Conservation (phyloP, 2,113 vertebrate species). For the Halcyon senegalensis region DNA sequence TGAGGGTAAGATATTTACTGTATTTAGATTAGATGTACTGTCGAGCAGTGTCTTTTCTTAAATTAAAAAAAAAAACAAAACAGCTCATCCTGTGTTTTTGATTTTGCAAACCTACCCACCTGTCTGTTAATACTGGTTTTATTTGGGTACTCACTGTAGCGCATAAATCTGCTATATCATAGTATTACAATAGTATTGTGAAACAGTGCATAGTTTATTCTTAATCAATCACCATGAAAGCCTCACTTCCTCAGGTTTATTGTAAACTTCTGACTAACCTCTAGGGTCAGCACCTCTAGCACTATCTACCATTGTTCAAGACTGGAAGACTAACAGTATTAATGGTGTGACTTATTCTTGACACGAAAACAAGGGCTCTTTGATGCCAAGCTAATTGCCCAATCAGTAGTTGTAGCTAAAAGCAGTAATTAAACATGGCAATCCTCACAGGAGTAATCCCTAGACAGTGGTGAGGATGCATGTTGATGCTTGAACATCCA, state of each 20-base stretch:
- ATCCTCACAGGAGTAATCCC: background rate
- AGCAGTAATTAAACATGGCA: background rate
- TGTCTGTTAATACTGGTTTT: background rate
- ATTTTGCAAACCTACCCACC: background rate
- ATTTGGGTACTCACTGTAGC: background rate
- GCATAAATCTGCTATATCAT: background rate
- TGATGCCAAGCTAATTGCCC: background rate
- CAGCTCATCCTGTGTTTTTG: background rate
- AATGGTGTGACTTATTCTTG: background rate
- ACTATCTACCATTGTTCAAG: background rate
- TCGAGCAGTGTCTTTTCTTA: background rate
- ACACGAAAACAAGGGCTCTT: background rate
- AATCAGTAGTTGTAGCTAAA: background rate
- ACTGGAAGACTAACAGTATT: background rate
- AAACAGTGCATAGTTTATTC: background rate
- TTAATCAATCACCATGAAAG: background rate
- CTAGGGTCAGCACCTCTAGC: background rate
- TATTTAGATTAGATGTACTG: background rate
- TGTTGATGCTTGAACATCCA: background rate
- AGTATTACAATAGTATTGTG: background rate
- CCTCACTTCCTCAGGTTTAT: background rate
- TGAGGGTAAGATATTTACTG: fast-evolving
- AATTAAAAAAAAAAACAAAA: background rate
- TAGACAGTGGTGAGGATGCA: background rate
- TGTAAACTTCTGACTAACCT: background rate